These are phyloP conservation scores for Heliocidaris tuberculata DNA, from an alignment of 35 echinoderm and acorn worm genomes.

Conservation along the genomic window DNA sequence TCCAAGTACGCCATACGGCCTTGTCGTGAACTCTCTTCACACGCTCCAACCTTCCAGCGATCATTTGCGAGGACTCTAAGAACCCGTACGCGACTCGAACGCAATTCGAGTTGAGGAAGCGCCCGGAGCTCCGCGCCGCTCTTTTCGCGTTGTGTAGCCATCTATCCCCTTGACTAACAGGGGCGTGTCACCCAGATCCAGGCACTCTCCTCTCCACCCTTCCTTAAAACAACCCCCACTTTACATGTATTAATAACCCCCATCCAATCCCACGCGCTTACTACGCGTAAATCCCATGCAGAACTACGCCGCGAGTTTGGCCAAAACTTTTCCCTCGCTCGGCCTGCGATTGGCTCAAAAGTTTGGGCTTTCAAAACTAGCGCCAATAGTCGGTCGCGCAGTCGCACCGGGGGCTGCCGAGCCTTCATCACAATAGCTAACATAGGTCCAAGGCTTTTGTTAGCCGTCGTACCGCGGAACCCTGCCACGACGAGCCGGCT, in stretches of 20 bases:
- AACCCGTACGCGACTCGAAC: conserved; percentile 34
- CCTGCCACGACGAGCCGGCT: neutral
- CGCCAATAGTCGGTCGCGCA: conserved; percentile 15
- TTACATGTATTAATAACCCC: neutral
- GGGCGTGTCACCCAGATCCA: conserved; percentile 42
- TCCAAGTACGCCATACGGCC: conserved; percentile 36
- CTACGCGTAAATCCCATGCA: conserved; percentile 7
- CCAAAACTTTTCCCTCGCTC: neutral
- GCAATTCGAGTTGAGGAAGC: conserved; percentile 43
- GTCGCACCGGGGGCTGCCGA: conserved; percentile 18
- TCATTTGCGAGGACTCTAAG: neutral
- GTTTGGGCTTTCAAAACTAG: conserved; percentile 47
- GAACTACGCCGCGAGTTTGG: conserved; percentile 33
- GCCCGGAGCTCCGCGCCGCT: conserved; percentile 20
- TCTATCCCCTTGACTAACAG: conserved; percentile 24
- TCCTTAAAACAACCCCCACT: neutral
- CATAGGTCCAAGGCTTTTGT: conserved; percentile 38
- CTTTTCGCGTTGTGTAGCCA: conserved; percentile 31
- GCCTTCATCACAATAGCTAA: conserved; percentile 24
- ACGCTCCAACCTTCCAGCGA: conserved; percentile 38
- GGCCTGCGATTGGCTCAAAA: conserved; percentile 36
- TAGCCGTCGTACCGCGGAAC: conserved; percentile 20
- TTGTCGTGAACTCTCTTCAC: neutral
- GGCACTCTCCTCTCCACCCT: neutral
- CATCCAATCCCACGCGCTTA: neutral